A percentile compares a stretch with the other conserved stretches of the same genome.
These are phyloP conservation scores for Anarhynchus alexandrinus DNA, from an alignment of 2,113 vertebrate genomes.

Conservation along the genomic window DNA sequence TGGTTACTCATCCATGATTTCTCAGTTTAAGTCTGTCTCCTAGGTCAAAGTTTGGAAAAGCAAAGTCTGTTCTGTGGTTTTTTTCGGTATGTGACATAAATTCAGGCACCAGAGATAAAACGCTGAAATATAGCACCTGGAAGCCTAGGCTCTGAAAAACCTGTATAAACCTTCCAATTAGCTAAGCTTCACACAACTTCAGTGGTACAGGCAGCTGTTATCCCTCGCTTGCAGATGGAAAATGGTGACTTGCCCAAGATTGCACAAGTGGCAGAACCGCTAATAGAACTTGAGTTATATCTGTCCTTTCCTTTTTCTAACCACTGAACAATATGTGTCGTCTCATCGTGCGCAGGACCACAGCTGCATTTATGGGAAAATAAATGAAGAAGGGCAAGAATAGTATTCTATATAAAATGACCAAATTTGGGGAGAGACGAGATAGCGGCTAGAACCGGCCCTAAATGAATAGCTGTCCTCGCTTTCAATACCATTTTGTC, in stretches of 20 bases:
- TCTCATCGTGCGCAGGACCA: neutral
- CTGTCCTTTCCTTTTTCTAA: constrained; percentile 30
- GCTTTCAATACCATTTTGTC: neutral
- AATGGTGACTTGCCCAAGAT: constrained; percentile 12
- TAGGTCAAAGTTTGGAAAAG: constrained; percentile 37
- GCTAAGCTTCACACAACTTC: constrained; percentile 5
- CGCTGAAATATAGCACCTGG: constrained; percentile 22
- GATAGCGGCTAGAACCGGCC: neutral
- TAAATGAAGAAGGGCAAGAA: constrained; percentile 25
- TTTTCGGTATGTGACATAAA: constrained; percentile 6
- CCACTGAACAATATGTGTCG: neutral
- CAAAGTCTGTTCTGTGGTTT: neutral
- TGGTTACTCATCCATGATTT: neutral
- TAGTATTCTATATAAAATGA: constrained; percentile 14
- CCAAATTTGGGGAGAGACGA: neutral
- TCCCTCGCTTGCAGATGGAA: neutral
- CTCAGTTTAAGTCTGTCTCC: neutral
- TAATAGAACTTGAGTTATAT: constrained; percentile 22
- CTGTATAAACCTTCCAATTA: constrained; percentile 51
- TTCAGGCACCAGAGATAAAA: constrained; percentile 35
- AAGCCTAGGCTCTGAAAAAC: constrained; percentile 36
- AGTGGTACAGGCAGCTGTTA: constrained; percentile 22
- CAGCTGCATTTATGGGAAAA: constrained; percentile 35
- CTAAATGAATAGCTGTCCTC: neutral
- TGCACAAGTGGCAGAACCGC: constrained; percentile 18